Evolutionary conservation across 2,797 vertebrate genomes (phyloP), one percentile per base, ranked within the genome.

Genomic region (Bradypus variegatus): DNA sequence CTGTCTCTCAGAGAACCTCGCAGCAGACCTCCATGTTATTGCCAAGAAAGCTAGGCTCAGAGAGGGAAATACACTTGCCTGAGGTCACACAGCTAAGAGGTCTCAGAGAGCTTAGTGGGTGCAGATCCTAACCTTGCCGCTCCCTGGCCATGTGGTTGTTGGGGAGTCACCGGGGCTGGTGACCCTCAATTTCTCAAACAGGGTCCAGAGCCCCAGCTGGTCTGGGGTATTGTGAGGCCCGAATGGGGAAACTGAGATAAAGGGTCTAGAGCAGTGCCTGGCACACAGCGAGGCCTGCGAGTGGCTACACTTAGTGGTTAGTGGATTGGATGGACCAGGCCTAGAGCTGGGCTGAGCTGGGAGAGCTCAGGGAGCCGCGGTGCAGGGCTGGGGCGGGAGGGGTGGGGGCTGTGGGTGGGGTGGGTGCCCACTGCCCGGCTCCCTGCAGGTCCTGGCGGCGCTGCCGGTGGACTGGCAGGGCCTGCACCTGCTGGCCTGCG

Each of bases 381-480:
- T 50, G 53, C 23, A 2, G 16, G 38, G 1, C 25, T 0, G 36
- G 36, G 21, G 70, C 33, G 2, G 0, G n/a, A 9, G 45, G n/a
- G 11, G 19, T 1, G 41, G 38, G 12, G 67, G 25, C 27, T 2
- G 2, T 0, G 48, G 64, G 53, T 1, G 8, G 33, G 38, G 25
- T 8, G 23, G 11, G n/a, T 16, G 15, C 69, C 33, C 58, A 53
- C 88, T 5, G 8, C 58, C 45, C 18, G 25, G 72, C 88, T 87
- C 25, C 86, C 77, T 79, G 11, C 97, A 99, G 99, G 99, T 99
- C 96, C 97, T 99, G 96, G 99, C 99, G 0, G 99, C 99, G 6
- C 95, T 99, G 96, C 99, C 99, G 1, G 98, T 99, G 0, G 98
- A 99, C 95, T 99, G 99, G 99, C 97, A 98, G 19, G 99, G 99